Base-by-base conservation (phyloP, 2,113 vertebrate species). In the Charina bottae region DNA sequence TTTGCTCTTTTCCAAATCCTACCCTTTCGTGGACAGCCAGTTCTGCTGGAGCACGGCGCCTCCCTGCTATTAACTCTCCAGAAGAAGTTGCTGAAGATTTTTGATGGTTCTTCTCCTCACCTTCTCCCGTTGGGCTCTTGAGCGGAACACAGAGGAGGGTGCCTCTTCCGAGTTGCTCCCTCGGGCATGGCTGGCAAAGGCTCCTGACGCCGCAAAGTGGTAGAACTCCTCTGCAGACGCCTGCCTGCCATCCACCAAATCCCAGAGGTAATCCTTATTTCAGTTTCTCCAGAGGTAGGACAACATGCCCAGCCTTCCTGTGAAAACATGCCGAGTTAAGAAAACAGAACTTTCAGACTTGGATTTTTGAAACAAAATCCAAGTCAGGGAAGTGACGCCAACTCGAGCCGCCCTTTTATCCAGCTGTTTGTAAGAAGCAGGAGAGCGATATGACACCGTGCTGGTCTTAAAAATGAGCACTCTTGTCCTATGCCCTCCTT, bases 161-260 rank as follows among this genome's bases (percentile, higher is more conserved):
- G 1, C n/a, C 0, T 42, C 26, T 1, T 0, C 0, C 5, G 0
- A 0, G 3, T 0, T 0, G 0, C 33, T 54, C 24, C 1, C 6
- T 55, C 42, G 8, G 17, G 28, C 85, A 9, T 55, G 19, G 17
- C 83, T 23, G 6, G 28, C 11, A 33, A 90, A 78, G 13, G 17
- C 28, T 37, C 59, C 23, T 17, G 46, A 55, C 23, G 4, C 53
- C 1, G 0, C 7, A 6, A 10, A 19, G 62, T 11, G 15, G 28
- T 49, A 24, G 59, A 19, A 8, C 2, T 0, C 8, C 17, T 87
- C 4, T 0, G 6, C 0, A 1, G 3, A 11, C 7, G 24, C 12
- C 42, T 17, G 53, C 42, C 54, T 6, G 24, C 62, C 26, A 3
- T 28, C 15, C 19, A 21, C n/a, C 28, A 28, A 46, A 54, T 72